Conservation (phyloP, 2,888 invertebrate genomes). For the Theretra japonica region DNA sequence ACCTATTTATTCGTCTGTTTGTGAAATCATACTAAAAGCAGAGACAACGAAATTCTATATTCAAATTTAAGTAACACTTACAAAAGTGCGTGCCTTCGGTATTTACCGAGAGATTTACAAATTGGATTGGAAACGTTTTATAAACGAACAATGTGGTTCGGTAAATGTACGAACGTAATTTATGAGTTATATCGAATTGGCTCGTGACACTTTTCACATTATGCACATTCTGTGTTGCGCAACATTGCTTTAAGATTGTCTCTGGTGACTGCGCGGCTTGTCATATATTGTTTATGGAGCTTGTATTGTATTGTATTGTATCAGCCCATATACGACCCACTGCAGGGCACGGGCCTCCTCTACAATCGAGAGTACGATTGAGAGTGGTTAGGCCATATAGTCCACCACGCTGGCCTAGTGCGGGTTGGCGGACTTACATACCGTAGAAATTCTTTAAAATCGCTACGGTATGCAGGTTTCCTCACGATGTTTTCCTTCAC, state of each 20-base stretch:
- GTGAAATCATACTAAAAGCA: slow-evolving; percentile 24
- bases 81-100: background rate
- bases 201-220: slow-evolving; percentile 28
- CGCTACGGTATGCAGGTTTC: too few species aligned
- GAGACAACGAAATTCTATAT: slow-evolving; percentile 3
- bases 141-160: slow-evolving; percentile 6
- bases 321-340: too few species aligned
- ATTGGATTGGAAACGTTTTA: slow-evolving; percentile 17
- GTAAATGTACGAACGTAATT: slow-evolving; percentile 21
- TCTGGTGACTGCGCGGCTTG: slow-evolving; percentile 34
- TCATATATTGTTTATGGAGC: background rate
- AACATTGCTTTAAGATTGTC: slow-evolving; percentile 31
- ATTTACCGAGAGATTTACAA: background rate
- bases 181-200: slow-evolving; percentile 30
- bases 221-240: slow-evolving; percentile 39
- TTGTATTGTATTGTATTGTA: too few species aligned
- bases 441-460: too few species aligned
- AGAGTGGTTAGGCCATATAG: too few species aligned
- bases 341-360: too few species aligned
- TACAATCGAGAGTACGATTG: too few species aligned
- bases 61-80: slow-evolving; percentile 2
- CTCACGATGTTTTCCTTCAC: too few species aligned
- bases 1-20: background rate
- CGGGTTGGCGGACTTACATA: too few species aligned
- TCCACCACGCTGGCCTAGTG: too few species aligned